A percentile compares a stretch with the other conserved stretches of the same genome.
These are phyloP conservation scores for Luscinia luscinia DNA, from an alignment of 2,797 vertebrate species.

Conservation along the genomic window DNA sequence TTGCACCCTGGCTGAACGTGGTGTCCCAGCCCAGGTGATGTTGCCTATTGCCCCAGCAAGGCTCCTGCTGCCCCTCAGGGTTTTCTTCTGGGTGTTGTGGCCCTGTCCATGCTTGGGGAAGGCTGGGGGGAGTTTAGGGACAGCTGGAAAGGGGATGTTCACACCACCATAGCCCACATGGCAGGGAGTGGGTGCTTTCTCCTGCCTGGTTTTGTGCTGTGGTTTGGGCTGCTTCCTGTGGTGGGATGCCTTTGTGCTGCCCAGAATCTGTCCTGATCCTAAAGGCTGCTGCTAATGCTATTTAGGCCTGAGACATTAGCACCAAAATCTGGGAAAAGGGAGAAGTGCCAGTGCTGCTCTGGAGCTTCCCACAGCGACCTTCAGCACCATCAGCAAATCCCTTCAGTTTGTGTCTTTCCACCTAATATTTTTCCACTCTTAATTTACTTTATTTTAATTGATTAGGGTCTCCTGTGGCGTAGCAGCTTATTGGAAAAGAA, in stretches of 20 bases:
- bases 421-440: neutral
- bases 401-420: neutral
- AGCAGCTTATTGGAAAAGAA: neutral
- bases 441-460: neutral
- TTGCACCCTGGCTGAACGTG: neutral
- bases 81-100: neutral
- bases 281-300: neutral
- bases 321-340: neutral
- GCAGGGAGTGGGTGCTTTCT: neutral
- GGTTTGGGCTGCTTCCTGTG: neutral
- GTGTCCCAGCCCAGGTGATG: neutral
- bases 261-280: neutral
- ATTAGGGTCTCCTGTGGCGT: neutral
- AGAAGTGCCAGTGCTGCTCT: neutral
- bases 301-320: neutral
- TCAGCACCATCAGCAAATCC: rapidly evolving
- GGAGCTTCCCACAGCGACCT: rapidly evolving
- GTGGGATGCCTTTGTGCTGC: neutral
- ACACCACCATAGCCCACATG: rapidly evolving
- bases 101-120: rapidly evolving
- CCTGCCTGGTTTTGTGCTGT: rapidly evolving
- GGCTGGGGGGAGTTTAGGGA: rapidly evolving
- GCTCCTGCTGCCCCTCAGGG: neutral
- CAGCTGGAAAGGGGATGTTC: rapidly evolving
- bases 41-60: neutral